Conservation (phyloP, 2,888 invertebrate genomes). For the Eledona agricola region DNA sequence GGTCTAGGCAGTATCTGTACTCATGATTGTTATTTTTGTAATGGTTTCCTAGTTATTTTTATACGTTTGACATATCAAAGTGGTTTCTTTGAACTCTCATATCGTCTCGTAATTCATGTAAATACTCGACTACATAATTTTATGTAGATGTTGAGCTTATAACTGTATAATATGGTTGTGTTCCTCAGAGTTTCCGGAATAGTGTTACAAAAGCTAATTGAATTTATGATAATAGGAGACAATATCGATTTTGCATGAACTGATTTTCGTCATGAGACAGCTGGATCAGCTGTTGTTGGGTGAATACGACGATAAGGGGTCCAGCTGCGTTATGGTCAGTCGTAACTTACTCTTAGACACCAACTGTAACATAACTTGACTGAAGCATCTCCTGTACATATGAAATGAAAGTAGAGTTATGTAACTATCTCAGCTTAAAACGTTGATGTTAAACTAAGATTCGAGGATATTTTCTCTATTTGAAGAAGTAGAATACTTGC, state of each 20-base stretch:
- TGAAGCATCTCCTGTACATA: slow-evolving; percentile 54
- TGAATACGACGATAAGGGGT: not conserved
- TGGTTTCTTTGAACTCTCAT: slow-evolving; percentile 39
- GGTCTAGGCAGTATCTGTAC: slow-evolving; percentile 12
- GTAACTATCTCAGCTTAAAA: slow-evolving; percentile 44
- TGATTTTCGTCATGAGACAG: slow-evolving; percentile 10
- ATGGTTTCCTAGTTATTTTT: slow-evolving; percentile 44
- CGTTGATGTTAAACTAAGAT: slow-evolving; percentile 41
- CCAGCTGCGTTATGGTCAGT: slow-evolving; percentile 28
- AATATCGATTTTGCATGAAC: slow-evolving; percentile 38
- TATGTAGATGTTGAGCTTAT: slow-evolving; percentile 43
- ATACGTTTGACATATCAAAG: slow-evolving; percentile 47
- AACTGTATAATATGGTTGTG: slow-evolving; percentile 36
- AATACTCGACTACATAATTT: slow-evolving; percentile 34
- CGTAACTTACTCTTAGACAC: slow-evolving; percentile 42
- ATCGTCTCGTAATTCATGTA: slow-evolving; percentile 35
- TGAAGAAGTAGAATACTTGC: slow-evolving; percentile 44
- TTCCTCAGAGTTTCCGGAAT: slow-evolving; percentile 29
- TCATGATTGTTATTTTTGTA: slow-evolving; percentile 34
- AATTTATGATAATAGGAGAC: slow-evolving; percentile 29
- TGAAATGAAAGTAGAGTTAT: slow-evolving; percentile 40
- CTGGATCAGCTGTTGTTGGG: not conserved
- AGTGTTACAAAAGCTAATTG: slow-evolving; percentile 25
- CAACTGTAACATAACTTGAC: slow-evolving; percentile 49
- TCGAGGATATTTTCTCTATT: slow-evolving; percentile 42